These are phyloP conservation scores for Monochamus alternatus DNA, from an alignment of 2,888 invertebrate genomes.

Conservation along the genomic window DNA sequence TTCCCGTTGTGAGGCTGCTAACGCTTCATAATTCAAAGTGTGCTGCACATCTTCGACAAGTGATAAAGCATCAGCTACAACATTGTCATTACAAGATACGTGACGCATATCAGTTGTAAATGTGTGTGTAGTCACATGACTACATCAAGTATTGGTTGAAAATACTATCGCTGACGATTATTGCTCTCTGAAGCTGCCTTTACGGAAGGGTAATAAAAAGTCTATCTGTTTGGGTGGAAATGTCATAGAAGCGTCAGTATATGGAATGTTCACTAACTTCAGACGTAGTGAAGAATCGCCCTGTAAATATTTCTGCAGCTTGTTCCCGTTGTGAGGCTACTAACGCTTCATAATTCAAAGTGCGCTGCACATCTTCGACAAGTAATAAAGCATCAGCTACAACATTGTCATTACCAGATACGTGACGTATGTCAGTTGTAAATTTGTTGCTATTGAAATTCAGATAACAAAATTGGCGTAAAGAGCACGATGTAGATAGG, in stretches of 20 bases:
- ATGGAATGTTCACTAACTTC: background rate
- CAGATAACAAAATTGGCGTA: conserved; percentile 64
- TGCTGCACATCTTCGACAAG: conserved; percentile 25
- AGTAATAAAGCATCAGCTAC: conserved; percentile 63
- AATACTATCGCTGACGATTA: no score
- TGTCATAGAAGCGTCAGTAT: background rate
- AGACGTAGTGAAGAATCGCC: conserved; percentile 4
- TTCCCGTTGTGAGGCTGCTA: conserved; percentile 25
- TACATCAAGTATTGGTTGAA: no score
- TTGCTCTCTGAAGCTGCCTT: conserved; percentile 23
- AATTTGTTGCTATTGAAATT: conserved; percentile 50
- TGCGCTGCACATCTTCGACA: conserved; percentile 13
- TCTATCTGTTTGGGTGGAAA: conserved; percentile 9
- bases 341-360: conserved; percentile 16
- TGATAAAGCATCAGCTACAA: conserved; percentile 63
- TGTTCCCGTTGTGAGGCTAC: conserved; percentile 21
- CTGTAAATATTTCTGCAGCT: background rate
- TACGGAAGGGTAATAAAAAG: conserved; percentile 42
- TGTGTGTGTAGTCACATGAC: no score
- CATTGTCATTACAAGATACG: conserved; percentile 62
- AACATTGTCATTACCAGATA: conserved; percentile 61
- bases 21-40: conserved; percentile 7
- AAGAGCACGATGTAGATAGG: conserved; percentile 61
- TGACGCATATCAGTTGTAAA: no score
- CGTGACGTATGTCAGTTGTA: conserved; percentile 58